A percentile compares a stretch with the other conserved stretches of the same genome.
phyloP scores from a whole-genome alignment of 2,113 vertebrate species.

The Etheostoma cragini region DNA sequence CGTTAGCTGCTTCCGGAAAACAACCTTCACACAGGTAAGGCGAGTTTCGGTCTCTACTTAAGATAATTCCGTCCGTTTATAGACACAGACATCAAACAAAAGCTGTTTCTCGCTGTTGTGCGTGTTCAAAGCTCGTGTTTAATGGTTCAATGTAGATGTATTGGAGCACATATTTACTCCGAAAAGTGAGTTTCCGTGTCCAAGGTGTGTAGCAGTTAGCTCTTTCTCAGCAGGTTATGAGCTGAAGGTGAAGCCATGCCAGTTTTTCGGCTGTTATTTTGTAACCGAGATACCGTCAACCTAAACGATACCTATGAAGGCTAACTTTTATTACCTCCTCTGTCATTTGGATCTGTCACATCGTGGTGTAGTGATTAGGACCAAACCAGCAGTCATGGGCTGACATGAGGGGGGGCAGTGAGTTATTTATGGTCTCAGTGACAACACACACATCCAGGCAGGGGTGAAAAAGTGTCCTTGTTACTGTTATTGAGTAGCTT shows the following conservation, averaged over 20 bases:
- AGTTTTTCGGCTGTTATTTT: neutral
- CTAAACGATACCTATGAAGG: neutral
- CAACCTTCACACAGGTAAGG: constrained; percentile 82
- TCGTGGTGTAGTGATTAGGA: constrained; percentile 53
- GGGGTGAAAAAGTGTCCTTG: neutral
- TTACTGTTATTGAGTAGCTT: neutral
- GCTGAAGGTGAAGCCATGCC: constrained; percentile 57
- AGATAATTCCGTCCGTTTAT: neutral
- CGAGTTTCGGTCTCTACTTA: constrained; percentile 75
- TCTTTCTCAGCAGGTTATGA: neutral
- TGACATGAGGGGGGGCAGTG: constrained; percentile 59
- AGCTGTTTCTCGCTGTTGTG: neutral
- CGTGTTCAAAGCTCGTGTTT: accelerated
- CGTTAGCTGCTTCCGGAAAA: constrained; percentile 80
- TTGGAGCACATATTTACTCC: neutral
- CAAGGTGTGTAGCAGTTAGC: constrained; percentile 60
- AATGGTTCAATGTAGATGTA: neutral
- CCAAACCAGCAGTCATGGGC: constrained; percentile 45
- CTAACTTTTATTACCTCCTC: constrained; percentile 55
- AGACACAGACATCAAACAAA: accelerated
- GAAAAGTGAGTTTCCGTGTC: constrained; percentile 42
- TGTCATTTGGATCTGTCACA: constrained; percentile 55
- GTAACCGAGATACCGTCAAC: neutral
- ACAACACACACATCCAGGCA: constrained; percentile 46
- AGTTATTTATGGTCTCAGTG: constrained; percentile 81